Base-by-base conservation (phyloP, 2,797 vertebrate genomes). In the Ceyx erithaca region DNA sequence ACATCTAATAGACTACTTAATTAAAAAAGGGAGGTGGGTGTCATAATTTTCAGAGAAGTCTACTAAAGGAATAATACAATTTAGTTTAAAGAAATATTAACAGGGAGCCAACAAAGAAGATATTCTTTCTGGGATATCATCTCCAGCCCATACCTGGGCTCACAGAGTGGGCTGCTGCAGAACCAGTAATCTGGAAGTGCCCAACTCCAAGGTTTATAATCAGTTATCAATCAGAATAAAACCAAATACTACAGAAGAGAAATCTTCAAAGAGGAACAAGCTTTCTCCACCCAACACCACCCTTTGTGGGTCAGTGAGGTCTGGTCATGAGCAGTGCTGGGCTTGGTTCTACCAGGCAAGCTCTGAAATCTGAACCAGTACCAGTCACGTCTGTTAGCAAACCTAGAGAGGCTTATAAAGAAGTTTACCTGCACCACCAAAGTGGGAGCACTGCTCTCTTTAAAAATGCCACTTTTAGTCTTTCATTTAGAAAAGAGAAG, bases 221-320 rank as follows among this genome's bases (percentile, higher is more conserved):
- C 25, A 59, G 14, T 3, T 49, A 31, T 19, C 71, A 66, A 33
- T 23, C 37, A 49, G 40, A 63, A 73, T 12, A 12, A 62, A 66
- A 54, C 14, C n/a, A 79, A 63, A 48, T 40, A 15, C 25, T 37
- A 14, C 17, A 72, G 14, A 61, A 33, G 25, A 43, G 1, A 41
- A 68, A 49, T n/a, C 20, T 61, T 64, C 11, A 15, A 59, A 43
- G 40, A 57, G 20, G n/a, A 31, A 52, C 9, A 8, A 58, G 14
- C 22, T 64, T 19, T 54, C 33, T 16, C 6, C 25, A 10, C 2
- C 0, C 2, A 3, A 18, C 12, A 69, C 9, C 33, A 31, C 30
- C 63, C 10, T 26, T 45, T 23, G 57, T 3, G 43, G 41, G 35
- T 14, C 76, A 91, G 46, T 22, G 20, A 80, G 25, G 41, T 21